These are phyloP conservation scores for Orycteropus afer DNA, from an alignment of 2,113 vertebrate genomes.

Conservation along the genomic window DNA sequence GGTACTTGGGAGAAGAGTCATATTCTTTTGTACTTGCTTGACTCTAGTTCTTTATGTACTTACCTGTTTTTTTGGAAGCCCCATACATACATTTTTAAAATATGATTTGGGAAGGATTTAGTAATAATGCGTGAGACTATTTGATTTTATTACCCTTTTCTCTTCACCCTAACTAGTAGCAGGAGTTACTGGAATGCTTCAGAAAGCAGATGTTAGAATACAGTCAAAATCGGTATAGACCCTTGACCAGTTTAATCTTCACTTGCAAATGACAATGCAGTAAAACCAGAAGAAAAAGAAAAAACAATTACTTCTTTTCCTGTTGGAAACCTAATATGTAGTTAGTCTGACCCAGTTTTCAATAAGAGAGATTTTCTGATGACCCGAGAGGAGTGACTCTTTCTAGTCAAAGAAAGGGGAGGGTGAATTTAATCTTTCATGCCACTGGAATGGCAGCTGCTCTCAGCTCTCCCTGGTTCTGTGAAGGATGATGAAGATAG, in stretches of 20 bases:
- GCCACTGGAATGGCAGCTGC: conserved; percentile 77
- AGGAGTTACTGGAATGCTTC: not conserved
- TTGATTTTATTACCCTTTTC: not conserved
- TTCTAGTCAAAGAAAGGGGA: conserved; percentile 65
- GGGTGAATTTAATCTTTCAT: conserved; percentile 81
- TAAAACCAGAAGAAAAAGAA: not conserved
- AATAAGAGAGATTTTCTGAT: conserved; percentile 74
- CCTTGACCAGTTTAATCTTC: not conserved
- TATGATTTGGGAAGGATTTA: not conserved
- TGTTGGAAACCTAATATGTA: conserved; percentile 41
- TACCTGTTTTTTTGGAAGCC: not conserved
- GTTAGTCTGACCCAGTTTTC: conserved; percentile 83
- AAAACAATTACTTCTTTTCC: conserved; percentile 50
- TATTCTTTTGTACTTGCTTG: not conserved
- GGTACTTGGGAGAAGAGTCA: not conserved
- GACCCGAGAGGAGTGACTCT: conserved; percentile 81
- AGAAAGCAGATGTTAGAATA: not conserved
- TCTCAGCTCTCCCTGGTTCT: conserved; percentile 64
- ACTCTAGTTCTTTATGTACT: not conserved
- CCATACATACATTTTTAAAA: not conserved
- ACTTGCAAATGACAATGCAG: not conserved
- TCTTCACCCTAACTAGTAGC: not conserved
- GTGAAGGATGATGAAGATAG: conserved; percentile 66
- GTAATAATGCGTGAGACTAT: not conserved
- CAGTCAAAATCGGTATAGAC: rapidly evolving